These are phyloP conservation scores for Brachionus plicatilis DNA, from an alignment of 1,140 invertebrate genomes.

Conservation along the genomic window DNA sequence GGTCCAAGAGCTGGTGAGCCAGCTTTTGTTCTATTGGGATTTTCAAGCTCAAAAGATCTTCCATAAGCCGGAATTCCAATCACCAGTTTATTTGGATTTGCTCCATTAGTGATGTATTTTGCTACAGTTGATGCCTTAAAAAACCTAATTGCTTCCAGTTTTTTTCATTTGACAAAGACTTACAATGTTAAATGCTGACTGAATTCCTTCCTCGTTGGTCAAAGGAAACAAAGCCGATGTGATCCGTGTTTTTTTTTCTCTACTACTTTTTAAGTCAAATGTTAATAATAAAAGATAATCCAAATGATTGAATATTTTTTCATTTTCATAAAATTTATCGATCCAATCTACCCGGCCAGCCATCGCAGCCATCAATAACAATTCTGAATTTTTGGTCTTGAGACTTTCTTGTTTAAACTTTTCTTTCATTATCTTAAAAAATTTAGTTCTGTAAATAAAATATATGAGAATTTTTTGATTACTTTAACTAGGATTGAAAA, in stretches of 20 bases:
- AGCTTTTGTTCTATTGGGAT: neutral
- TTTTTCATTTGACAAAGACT: neutral
- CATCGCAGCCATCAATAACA: neutral
- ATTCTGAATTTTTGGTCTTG: neutral
- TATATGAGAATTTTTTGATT: neutral
- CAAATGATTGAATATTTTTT: neutral
- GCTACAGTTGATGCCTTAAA: constrained; percentile 25
- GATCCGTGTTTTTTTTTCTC: constrained; percentile 28
- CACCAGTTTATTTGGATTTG: neutral
- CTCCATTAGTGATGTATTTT: constrained; percentile 23
- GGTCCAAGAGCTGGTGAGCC: neutral
- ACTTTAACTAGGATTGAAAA: neutral
- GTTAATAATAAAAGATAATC: constrained; percentile 16
- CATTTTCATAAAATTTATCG: constrained; percentile 31
- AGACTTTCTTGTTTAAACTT: constrained; percentile 12
- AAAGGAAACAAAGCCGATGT: constrained; percentile 35
- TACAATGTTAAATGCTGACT: constrained; percentile 15
- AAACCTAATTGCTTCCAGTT: too few relatives aligned
- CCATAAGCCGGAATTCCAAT: constrained; percentile 37
- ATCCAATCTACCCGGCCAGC: constrained; percentile 23
- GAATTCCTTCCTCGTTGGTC: neutral
- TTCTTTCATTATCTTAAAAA: neutral
- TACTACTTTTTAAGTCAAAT: constrained; percentile 6
- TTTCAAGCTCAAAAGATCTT: neutral
- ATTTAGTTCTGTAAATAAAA: neutral